Evolutionary conservation across 2,888 invertebrate species (phyloP), one percentile per base, ranked within the genome.

Genomic region (Ectemnius continuus): DNA sequence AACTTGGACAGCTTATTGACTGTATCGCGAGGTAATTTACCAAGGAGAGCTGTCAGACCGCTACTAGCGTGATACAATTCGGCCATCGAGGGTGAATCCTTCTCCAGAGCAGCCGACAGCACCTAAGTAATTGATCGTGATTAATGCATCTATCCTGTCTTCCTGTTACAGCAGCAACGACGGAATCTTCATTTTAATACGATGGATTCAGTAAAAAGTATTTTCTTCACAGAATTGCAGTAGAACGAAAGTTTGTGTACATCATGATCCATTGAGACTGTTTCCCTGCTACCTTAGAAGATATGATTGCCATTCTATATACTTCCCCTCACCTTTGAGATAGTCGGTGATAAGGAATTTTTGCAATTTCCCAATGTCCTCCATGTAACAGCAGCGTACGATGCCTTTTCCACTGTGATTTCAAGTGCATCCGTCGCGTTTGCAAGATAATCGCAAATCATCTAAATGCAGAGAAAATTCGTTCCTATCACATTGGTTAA

Each of bases 11-110:
- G 92, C 89, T 96, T 96, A 26, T 93, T 92, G 59, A 93, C 93
- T 84, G 78, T 82, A 0, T 84, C 73, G n/a, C 94, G 94, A 72
- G 93, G 91, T 57, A 95, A 88, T 3, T 93, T 91, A 80, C 95
- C 94, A 0, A 95, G 95, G 0, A 97, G 88, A 45, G 94, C 93
- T 80, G 94, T 94, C 64, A 96, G 91, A 0, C 95, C 92, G 83
- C 93, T 94, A 14, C 95, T 92, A 11, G 96, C 95, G 91, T 95
- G 94, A 88, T 94, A 96, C 45, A 98, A 88, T 73, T 97, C 96
- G 26, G 93, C 91, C 45, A 95, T 92, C 3, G 94, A 93, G 0
- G 93, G 92, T 79, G 94, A 93, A 18, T 94, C 94, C 80, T 94
- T 94, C 58, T 95, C 94, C n/a, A 96, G 89, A 0, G 92, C 91